Evolutionary conservation across 2,113 vertebrate species (phyloP), one percentile per base, ranked within the genome.

Genomic region (Paramisgurnus dabryanus): DNA sequence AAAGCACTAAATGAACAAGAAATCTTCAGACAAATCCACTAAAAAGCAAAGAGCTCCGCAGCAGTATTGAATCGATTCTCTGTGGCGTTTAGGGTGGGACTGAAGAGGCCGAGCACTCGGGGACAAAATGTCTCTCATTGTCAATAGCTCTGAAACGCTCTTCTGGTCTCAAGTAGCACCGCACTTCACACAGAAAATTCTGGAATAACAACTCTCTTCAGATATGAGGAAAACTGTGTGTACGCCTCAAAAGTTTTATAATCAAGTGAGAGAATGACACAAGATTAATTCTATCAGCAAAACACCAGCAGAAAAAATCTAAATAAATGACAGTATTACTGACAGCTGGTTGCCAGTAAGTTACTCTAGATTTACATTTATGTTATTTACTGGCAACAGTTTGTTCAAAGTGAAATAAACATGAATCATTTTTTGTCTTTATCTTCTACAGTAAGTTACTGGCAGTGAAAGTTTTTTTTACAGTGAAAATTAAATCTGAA

Each of bases 151-250:
- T 93, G 91, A 94, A 95, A 94, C 49, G 81, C 90, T 91, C 89
- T 93, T 85, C 91, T 95, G 90, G 92, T 93, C 91, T 95, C 90
- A 91, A 96, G 93, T 92, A 92, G 90, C 89, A 78, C 92, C 93
- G 90, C 89, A 92, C 85, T 85, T 88, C 91, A 91, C 84, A 84
- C 84, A 94, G 89, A 91, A 94, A 88, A 91, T 92, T 94, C 92
- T 87, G 92, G 87, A 92, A 89, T 90, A 90, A 94, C 84, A 92
- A 90, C 82, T 87, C 88, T 91, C 81, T 86, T 93, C 87, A 93
- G 88, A 91, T 87, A 87, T 84, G 90, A 91, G 90, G 67, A 92
- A 91, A 93, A 85, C 86, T 73, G 87, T 73, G 91, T 84, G 7
- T 75, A 83, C 50, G 82, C 83, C 70, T 65, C 80, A 47, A 71